Conservation (phyloP, 2,113 vertebrate genomes). For the Dasyurus viverrinus region DNA sequence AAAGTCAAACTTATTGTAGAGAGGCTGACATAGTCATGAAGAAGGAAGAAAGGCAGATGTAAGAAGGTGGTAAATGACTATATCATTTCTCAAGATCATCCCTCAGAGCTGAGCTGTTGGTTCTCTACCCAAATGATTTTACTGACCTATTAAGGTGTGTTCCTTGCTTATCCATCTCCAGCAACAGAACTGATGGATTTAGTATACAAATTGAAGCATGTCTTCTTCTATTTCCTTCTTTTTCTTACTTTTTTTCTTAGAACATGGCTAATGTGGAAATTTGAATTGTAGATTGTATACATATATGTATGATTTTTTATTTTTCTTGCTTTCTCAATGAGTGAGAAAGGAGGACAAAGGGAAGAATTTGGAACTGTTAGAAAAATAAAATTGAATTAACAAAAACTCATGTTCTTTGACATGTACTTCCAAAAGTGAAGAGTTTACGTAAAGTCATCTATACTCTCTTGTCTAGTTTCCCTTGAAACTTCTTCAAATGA, state of each 20-base stretch:
- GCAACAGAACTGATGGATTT: not conserved
- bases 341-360: not conserved
- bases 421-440: not conserved
- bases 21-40: not conserved
- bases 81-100: not conserved
- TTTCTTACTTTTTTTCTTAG: not conserved
- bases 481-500: not conserved
- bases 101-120: not conserved
- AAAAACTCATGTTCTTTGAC: not conserved
- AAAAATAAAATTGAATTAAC: not conserved
- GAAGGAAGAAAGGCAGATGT: not conserved
- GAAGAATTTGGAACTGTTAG: not conserved
- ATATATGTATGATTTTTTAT: not conserved
- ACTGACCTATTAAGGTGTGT: not conserved
- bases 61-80: not conserved
- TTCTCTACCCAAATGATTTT: not conserved
- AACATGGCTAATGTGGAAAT: not conserved
- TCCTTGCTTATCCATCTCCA: not conserved
- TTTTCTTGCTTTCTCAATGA: not conserved
- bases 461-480: not conserved
- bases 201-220: not conserved
- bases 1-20: not conserved
- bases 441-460: not conserved
- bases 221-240: not conserved
- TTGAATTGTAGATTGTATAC: not conserved